Conservation (phyloP, 2,113 vertebrate genomes). For the Zapornia atra region DNA sequence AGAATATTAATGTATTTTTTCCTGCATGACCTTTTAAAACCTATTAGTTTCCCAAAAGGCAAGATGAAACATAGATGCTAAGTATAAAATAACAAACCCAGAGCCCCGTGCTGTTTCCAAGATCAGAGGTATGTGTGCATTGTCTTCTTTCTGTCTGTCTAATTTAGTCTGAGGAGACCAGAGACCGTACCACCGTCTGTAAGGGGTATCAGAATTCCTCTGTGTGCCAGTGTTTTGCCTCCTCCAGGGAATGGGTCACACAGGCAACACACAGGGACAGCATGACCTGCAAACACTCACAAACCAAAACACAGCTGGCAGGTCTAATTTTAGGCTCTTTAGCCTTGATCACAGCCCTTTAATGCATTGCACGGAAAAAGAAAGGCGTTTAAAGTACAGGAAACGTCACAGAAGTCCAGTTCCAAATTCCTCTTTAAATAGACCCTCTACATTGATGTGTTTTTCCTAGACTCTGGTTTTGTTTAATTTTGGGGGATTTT, state of each 20-base stretch:
- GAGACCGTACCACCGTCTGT: not conserved
- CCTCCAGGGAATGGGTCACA: constrained; percentile 30
- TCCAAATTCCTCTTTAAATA: constrained; percentile 64
- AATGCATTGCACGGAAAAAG: constrained; percentile 63
- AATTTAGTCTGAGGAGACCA: not conserved
- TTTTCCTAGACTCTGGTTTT: constrained; percentile 57
- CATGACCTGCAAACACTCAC: constrained; percentile 48
- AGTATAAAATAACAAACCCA: not conserved
- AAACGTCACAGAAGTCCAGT: constrained; percentile 50
- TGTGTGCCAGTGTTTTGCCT: constrained; percentile 21
- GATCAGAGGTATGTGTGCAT: not conserved
- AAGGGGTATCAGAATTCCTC: constrained; percentile 23
- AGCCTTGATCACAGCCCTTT: constrained; percentile 68
- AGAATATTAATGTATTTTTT: not conserved
- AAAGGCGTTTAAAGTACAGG: constrained; percentile 66
- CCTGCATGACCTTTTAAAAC: not conserved
- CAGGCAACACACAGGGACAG: constrained; percentile 26
- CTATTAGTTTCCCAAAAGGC: not conserved
- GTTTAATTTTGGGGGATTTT: constrained; percentile 38
- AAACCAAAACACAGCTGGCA: constrained; percentile 72
- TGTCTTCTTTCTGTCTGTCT: not conserved
- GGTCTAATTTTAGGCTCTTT: constrained; percentile 72
- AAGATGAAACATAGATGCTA: not conserved
- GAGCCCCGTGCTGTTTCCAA: not conserved
- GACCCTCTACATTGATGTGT: constrained; percentile 38